Base-by-base conservation (phyloP, 2,888 invertebrate species). In the Lamellibrachia columna region DNA sequence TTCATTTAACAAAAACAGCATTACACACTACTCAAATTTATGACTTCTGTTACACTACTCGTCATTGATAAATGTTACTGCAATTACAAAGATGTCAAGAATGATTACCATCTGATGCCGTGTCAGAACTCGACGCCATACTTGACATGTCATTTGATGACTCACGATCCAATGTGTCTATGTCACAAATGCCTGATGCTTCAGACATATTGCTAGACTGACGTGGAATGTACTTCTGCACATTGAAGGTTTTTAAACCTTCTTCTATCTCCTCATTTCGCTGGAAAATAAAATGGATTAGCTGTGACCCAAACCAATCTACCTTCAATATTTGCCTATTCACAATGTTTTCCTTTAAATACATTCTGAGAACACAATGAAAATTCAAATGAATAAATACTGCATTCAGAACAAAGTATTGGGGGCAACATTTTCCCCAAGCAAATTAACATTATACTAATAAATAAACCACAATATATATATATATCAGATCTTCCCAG, bases 251-350 rank as follows among this genome's bases (percentile, higher is more conserved):
- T 6, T n/a, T 91, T 40, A 52, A 52, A 28, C 91, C 91, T n/a
- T 91, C 53, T 91, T 91, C 52, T n/a, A 91, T 91, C 52, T 53
- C 91, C 15, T 91, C 91, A 91, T 91, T 75, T 75, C 75, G 75
- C 75, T 75, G 75, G n/a, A 75, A 58, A 75, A 75, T 75, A 22
- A 22, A 75, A 22, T 3, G n/a, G 6, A 75, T 75, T 15, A 75
- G 22, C 75, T 75, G 15, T 15, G 11, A 4, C 22, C 11, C 22
- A 75, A 15, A 75, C 75, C 75, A 75, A 75, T 75, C 22, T 22
- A 22, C 6, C n/a, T 6, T 58, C 8, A 58, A 58, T 58, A 58
- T 58, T 11, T 58, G 8, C 58, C 8, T 11, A 58, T 58, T 11
- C 8, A 7, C 2, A 7, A 58, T 11, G 0, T 2, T 11, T 58